A percentile compares a stretch with the other conserved stretches of the same genome.
Conservation (phyloP, 2,113 vertebrate species). For the Otolemur garnettii region DNA sequence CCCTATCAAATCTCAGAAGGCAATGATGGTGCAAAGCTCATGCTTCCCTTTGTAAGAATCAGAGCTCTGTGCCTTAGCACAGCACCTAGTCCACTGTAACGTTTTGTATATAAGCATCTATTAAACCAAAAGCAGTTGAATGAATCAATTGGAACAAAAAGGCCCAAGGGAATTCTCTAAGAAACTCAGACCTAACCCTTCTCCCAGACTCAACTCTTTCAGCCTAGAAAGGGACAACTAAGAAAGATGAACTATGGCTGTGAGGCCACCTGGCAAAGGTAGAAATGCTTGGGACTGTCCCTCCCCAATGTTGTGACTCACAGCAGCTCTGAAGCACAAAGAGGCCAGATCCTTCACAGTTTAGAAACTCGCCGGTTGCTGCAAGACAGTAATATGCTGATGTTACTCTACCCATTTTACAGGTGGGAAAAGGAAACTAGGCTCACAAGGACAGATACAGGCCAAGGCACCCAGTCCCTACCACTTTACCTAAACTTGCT, state of each 20-base stretch:
- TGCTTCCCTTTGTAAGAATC: not conserved
- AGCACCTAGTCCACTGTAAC: not conserved
- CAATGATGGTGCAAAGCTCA: not conserved
- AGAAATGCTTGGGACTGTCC: not conserved
- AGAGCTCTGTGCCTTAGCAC: not conserved
- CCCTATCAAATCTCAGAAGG: not conserved
- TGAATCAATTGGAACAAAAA: not conserved
- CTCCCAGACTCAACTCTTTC: not conserved
- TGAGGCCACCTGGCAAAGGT: not conserved
- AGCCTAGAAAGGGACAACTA: not conserved
- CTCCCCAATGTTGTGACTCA: conserved; percentile 86
- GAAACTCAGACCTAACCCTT: not conserved
- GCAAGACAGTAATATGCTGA: conserved; percentile 72
- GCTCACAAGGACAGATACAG: not conserved
- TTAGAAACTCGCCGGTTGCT: conserved; percentile 98
- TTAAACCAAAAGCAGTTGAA: not conserved
- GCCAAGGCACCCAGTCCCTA: not conserved
- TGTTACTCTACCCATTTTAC: not conserved
- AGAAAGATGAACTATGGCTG: not conserved
- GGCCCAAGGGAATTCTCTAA: not conserved
- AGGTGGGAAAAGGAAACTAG: not conserved
- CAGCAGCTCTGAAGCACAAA: conserved; percentile 98
- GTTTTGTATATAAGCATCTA: not conserved
- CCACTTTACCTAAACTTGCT: not conserved
- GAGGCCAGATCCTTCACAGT: conserved; percentile 99